These are phyloP conservation scores for Scotopteryx bipunctaria DNA, from an alignment of 2,888 invertebrate genomes.

Conservation along the genomic window DNA sequence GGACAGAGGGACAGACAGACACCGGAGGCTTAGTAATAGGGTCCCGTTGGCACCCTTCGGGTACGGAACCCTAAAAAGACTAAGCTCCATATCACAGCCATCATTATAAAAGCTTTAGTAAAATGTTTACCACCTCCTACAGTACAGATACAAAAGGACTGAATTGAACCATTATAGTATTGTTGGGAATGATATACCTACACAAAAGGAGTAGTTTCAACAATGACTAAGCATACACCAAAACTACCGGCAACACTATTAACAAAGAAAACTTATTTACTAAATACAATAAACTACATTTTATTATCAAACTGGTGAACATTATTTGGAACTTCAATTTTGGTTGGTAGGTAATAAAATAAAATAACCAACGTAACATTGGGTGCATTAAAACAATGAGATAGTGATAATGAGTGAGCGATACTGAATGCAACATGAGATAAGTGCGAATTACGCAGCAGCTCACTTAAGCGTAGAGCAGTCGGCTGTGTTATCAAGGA, in stretches of 20 bases:
- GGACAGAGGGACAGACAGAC: too few species aligned
- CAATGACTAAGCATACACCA: slow-evolving; percentile 57
- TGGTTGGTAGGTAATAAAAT: too few species aligned
- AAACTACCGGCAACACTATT: slow-evolving; percentile 49
- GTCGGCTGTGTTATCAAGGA: slow-evolving; percentile 59
- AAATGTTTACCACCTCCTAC: slow-evolving; percentile 41
- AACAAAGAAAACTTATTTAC: slow-evolving; percentile 44
- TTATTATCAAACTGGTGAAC: slow-evolving; percentile 16
- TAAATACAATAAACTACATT: slow-evolving; percentile 27
- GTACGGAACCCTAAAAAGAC: too few species aligned
- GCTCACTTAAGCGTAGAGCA: slow-evolving; percentile 49
- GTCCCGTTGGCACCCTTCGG: too few species aligned
- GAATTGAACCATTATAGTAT: slow-evolving; percentile 57
- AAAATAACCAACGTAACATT: too few species aligned
- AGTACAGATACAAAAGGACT: slow-evolving; percentile 46
- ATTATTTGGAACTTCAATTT: too few species aligned
- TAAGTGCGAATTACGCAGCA: slow-evolving; percentile 45
- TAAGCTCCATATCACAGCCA: slow-evolving; percentile 30
- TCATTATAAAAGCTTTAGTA: slow-evolving; percentile 48
- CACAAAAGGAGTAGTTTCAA: slow-evolving; percentile 57
- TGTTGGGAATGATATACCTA: slow-evolving; percentile 51
- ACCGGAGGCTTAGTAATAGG: too few species aligned
- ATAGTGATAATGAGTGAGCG: slow-evolving; percentile 2
- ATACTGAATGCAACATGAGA: slow-evolving; percentile 37
- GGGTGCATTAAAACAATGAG: slow-evolving; percentile 6